Conservation (phyloP, 2,888 invertebrate species). For the Xestoiulus laeticollis region DNA sequence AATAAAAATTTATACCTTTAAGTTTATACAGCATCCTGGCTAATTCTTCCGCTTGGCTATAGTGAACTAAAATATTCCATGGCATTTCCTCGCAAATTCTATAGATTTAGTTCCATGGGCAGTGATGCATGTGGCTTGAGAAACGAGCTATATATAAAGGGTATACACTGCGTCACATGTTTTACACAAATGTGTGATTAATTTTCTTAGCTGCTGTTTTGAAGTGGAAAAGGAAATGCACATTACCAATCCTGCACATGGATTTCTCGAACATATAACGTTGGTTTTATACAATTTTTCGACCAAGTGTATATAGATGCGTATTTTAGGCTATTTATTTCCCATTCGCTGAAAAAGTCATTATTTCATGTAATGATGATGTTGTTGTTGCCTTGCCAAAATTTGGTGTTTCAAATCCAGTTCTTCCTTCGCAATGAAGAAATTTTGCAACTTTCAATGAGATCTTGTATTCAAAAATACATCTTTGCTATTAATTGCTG, state of each 20-base stretch:
- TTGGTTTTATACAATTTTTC: neutral
- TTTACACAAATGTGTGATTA: neutral
- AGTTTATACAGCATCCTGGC: neutral
- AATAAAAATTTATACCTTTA: neutral
- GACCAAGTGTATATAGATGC: neutral
- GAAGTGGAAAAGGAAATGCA: conserved; percentile 1
- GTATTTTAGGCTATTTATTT: neutral
- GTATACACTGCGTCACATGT: neutral
- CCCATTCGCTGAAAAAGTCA: neutral
- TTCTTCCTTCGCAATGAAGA: too few species aligned
- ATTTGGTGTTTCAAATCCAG: too few species aligned
- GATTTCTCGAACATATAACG: neutral
- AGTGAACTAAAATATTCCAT: neutral
- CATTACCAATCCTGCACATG: neutral
- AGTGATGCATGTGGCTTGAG: neutral
- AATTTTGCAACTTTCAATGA: too few species aligned
- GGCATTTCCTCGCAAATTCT: neutral
- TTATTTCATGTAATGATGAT: neutral
- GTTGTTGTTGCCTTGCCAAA: neutral
- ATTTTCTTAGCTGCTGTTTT: conserved; percentile 2
- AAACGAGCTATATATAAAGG: neutral
- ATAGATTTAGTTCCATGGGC: neutral
- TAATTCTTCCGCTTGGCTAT: neutral
- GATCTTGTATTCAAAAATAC: too few species aligned
- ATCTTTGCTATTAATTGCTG: too few species aligned